These are phyloP conservation scores for Drosophila auraria DNA, from an alignment of 1,140 invertebrate genomes.

Conservation along the genomic window DNA sequence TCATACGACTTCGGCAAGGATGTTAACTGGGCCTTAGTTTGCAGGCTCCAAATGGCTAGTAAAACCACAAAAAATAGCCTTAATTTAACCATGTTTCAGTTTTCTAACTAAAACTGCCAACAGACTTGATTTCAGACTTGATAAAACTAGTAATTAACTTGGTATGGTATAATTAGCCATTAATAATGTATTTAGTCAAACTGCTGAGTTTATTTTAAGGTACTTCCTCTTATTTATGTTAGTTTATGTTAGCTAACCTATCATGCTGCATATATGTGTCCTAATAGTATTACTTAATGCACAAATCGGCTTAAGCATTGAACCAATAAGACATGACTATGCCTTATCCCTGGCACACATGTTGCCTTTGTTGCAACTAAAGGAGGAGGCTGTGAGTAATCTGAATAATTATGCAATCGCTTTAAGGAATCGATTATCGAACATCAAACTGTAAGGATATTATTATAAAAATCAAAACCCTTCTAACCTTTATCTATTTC, in stretches of 20 bases:
- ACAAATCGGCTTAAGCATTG: neutral
- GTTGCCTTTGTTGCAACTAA: constrained; percentile 17
- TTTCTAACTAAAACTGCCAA: no score
- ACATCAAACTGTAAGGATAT: constrained; percentile 5
- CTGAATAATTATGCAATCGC: neutral
- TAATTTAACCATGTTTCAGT: neutral
- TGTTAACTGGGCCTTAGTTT: neutral
- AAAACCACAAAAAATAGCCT: neutral
- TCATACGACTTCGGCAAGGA: neutral
- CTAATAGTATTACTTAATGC: neutral
- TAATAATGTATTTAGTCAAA: neutral
- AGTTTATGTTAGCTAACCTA: no score
- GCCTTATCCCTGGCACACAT: constrained; percentile 15
- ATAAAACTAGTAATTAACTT: neutral
- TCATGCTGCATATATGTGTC: neutral
- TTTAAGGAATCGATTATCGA: neutral
- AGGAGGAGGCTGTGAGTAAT: neutral
- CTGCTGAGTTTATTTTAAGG: no score
- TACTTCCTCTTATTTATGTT: neutral
- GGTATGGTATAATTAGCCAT: neutral
- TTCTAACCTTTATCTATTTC: neutral
- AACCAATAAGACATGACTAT: constrained; percentile 4
- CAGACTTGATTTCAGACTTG: no score
- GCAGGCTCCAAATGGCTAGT: no score
- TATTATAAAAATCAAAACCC: neutral